Percentiles rank a stretch among this genome's conserved stretches.
Evolutionary conservation across 2,113 vertebrate genomes (phyloP).

Genomic region (Columba livia): DNA sequence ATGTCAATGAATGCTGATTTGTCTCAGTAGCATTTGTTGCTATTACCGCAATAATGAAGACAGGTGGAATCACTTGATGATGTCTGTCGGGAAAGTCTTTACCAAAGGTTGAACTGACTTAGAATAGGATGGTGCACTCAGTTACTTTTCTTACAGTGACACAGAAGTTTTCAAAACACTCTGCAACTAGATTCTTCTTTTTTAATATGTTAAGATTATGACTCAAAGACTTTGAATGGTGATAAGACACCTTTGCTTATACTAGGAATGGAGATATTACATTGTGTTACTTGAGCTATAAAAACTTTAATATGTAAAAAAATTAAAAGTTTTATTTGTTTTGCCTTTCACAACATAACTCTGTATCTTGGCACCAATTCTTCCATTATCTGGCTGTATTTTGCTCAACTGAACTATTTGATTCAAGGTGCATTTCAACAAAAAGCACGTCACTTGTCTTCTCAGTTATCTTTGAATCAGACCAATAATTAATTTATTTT

Average conservation of each 20-base stretch:
- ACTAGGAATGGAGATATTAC: not conserved
- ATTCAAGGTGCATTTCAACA: not conserved
- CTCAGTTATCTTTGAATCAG: not conserved
- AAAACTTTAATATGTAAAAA: not conserved
- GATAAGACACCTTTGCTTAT: not conserved
- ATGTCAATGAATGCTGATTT: slow-evolving; percentile 78
- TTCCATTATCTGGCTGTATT: not conserved
- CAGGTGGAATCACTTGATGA: slow-evolving; percentile 23
- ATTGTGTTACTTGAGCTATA: not conserved
- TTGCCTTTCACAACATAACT: not conserved
- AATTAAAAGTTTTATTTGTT: not conserved
- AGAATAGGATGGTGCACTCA: not conserved
- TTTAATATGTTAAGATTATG: not conserved
- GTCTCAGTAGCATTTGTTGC: slow-evolving; percentile 69
- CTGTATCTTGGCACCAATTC: not conserved
- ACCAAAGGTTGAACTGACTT: not conserved
- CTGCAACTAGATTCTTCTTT: not conserved
- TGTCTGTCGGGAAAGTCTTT: not conserved
- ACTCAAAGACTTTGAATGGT: not conserved
- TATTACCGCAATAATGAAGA: slow-evolving; percentile 43
- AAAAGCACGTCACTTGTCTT: not conserved
- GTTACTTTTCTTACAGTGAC: not conserved
- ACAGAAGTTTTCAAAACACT: not conserved
- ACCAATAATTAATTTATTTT: not conserved
- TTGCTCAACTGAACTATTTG: not conserved